phyloP scores from a whole-genome alignment of 2,888 invertebrate species.

The Oscheius sp. region DNA sequence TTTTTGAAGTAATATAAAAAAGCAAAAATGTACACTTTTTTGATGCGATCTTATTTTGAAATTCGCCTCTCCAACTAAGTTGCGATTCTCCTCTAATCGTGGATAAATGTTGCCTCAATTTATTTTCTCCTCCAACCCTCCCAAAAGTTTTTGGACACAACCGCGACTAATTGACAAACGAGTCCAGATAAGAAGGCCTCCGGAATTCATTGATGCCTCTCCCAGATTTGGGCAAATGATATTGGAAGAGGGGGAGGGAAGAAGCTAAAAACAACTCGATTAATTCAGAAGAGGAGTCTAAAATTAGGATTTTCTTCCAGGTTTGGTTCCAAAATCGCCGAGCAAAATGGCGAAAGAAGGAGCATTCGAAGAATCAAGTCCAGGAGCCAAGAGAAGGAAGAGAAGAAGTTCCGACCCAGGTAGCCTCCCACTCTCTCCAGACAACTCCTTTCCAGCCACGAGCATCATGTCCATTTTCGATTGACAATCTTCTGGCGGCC shows the following conservation, averaged over 20 bases:
- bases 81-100: too few species aligned
- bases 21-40: too few species aligned
- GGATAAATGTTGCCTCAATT: too few species aligned
- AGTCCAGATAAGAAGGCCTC: constrained; percentile 21
- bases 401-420: neutral
- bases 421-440: neutral
- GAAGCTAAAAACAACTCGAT: neutral
- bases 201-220: constrained; percentile 29
- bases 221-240: constrained; percentile 26
- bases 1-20: too few species aligned
- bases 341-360: constrained; percentile 98
- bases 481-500: constrained; percentile 73
- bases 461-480: constrained; percentile 70
- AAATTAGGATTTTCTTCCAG: constrained; percentile 74
- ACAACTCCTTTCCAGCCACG: constrained; percentile 28
- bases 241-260: neutral
- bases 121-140: too few species aligned
- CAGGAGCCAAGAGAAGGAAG: neutral
- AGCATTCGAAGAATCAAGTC: constrained; percentile 74
- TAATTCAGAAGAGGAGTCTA: neutral
- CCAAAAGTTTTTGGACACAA: too few species aligned
- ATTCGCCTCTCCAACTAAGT: too few species aligned
- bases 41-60: too few species aligned
- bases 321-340: constrained; percentile 99
- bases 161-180: constrained; percentile 22